These are phyloP conservation scores for Cantharis flavilabris DNA, from an alignment of 2,888 invertebrate species.

Conservation along the genomic window DNA sequence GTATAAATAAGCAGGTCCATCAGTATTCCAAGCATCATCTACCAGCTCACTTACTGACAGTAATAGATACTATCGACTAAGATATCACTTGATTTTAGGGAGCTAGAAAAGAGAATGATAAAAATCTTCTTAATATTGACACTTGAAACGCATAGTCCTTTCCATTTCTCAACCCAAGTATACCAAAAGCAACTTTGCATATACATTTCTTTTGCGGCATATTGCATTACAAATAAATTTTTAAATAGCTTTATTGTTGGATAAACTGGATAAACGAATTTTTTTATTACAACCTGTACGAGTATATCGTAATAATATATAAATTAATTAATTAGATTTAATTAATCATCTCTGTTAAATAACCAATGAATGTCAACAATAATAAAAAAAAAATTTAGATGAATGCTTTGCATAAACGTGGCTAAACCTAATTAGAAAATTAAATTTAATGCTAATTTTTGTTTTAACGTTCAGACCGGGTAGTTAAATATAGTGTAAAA, in stretches of 20 bases:
- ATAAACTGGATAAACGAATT: background rate
- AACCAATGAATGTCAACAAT: no score
- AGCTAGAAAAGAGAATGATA: constrained; percentile 31
- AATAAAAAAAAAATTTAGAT: background rate
- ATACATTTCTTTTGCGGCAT: constrained; percentile 17
- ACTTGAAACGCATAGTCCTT: constrained; percentile 35
- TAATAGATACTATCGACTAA: constrained; percentile 32
- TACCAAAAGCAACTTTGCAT: constrained; percentile 31
- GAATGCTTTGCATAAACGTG: background rate
- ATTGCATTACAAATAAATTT: background rate
- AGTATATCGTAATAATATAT: background rate
- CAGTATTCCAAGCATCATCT: constrained; percentile 18
- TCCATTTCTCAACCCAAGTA: constrained; percentile 31
- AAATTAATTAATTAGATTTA: background rate
- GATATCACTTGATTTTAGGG: constrained; percentile 19
- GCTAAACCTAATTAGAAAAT: background rate
- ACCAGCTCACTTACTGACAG: constrained; percentile 14
- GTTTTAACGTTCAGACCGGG: background rate
- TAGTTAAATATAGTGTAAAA: background rate
- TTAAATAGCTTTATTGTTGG: background rate
- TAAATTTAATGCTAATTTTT: background rate
- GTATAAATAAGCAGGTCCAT: constrained; percentile 12
- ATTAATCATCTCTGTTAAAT: background rate
- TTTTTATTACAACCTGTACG: background rate
- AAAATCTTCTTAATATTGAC: constrained; percentile 33